Percentiles rank a stretch among this genome's conserved stretches.
Conservation (phyloP, 2,113 vertebrate species). For the Bos javanicus region DNA sequence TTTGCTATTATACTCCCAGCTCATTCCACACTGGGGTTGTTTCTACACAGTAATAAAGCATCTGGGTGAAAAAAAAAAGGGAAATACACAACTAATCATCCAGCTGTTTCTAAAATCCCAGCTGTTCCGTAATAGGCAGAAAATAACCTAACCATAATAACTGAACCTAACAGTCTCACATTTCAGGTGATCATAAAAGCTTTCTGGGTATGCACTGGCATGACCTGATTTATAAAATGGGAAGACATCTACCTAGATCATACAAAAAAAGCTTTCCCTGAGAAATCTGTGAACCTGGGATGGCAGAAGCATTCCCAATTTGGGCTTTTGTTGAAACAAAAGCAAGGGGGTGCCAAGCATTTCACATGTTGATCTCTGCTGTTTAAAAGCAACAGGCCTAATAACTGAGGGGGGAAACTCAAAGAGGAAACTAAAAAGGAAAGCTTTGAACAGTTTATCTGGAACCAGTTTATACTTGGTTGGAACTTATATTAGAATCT, state of each 20-base stretch:
- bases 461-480: background rate
- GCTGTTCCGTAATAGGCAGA: conserved; percentile 47
- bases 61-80: conserved; percentile 46
- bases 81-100: conserved; percentile 25
- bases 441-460: background rate
- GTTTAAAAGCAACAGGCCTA: background rate
- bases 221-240: conserved; percentile 51
- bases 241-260: background rate
- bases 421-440: background rate
- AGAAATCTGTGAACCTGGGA: background rate
- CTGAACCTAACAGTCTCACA: background rate
- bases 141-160: conserved; percentile 28
- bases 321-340: background rate
- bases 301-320: background rate
- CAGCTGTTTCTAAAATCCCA: conserved; percentile 67
- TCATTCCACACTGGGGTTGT: conserved; percentile 12
- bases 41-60: conserved; percentile 50
- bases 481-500: conserved; percentile 8
- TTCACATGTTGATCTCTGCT: background rate
- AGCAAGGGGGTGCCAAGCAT: background rate
- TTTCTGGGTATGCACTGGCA: background rate
- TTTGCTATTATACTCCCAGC: background rate
- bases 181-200: background rate
- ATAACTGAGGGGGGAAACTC: background rate
- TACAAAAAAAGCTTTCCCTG: background rate